Conservation (phyloP, 2,888 invertebrate species). For the Noctua janthe region DNA sequence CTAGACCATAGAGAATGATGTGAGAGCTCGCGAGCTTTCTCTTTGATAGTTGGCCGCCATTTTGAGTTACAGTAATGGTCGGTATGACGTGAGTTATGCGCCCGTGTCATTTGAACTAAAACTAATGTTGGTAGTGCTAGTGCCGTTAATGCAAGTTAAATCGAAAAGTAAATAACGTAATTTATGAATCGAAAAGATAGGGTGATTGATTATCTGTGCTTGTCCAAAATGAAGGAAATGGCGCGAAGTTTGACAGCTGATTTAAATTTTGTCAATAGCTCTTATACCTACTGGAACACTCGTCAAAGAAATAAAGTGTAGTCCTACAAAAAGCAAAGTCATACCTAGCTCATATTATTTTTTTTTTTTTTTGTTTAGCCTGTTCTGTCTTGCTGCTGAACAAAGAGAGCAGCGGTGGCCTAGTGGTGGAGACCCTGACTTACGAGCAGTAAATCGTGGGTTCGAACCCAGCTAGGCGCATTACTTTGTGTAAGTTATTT, state of each 20-base stretch:
- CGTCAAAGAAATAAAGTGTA: neutral
- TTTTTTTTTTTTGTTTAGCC: neutral
- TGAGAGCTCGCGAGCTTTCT: slow-evolving; percentile 88
- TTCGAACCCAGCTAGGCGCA: no score
- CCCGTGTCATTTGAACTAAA: slow-evolving; percentile 84
- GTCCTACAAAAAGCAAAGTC: neutral
- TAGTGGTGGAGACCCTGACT: no score
- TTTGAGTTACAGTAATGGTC: slow-evolving; percentile 89
- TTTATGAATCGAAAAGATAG: slow-evolving; percentile 52
- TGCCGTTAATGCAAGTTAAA: slow-evolving; percentile 82
- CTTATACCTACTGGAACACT: neutral
- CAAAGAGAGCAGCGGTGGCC: no score
- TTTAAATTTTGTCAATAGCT: neutral
- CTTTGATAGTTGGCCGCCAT: slow-evolving; percentile 89
- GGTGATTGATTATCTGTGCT: slow-evolving; percentile 35
- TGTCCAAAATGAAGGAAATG: slow-evolving; percentile 11
- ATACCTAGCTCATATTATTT: neutral
- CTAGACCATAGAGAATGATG: slow-evolving; percentile 87
- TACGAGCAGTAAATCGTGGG: no score
- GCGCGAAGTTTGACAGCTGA: slow-evolving; percentile 35
- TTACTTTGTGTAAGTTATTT: no score
- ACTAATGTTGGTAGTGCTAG: slow-evolving; percentile 84
- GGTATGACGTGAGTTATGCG: slow-evolving; percentile 86
- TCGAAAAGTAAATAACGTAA: slow-evolving; percentile 77
- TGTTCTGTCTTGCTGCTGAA: neutral